Evolutionary conservation across 2,888 invertebrate genomes (phyloP).

Genomic region (Acrobasis suavella): DNA sequence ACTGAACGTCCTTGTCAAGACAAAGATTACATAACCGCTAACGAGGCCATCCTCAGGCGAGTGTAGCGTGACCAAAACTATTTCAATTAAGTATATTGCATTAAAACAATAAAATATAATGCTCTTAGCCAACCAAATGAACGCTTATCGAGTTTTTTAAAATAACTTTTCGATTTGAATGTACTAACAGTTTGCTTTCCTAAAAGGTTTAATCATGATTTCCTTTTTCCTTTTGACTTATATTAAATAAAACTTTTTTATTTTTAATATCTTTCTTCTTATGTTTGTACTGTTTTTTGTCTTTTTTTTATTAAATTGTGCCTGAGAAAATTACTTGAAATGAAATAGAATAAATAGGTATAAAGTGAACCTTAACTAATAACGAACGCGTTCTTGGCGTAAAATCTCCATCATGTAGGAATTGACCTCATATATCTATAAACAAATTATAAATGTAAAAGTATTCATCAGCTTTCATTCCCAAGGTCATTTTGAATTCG

Average conservation of each 20-base stretch:
- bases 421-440: neutral
- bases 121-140: neutral
- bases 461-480: constrained; percentile 24
- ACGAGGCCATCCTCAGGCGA: constrained; percentile 57
- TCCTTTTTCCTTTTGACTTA: no score
- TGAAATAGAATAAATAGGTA: no score
- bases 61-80: constrained; percentile 58
- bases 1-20: constrained; percentile 57
- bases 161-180: neutral
- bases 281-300: no score
- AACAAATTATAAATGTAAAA: constrained; percentile 21
- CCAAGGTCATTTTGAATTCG: constrained; percentile 46
- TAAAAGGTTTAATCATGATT: no score
- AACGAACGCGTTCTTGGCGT: no score
- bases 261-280: no score
- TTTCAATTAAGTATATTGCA: constrained; percentile 48
- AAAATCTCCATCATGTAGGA: neutral
- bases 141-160: neutral
- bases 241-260: no score
- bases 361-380: no score
- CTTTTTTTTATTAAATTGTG: no score
- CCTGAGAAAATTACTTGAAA: no score
- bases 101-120: constrained; percentile 26
- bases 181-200: no score
- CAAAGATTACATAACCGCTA: constrained; percentile 52